Evolutionary conservation across 2,797 vertebrate genomes (phyloP).

Genomic region (Sebastiscus tertius): DNA sequence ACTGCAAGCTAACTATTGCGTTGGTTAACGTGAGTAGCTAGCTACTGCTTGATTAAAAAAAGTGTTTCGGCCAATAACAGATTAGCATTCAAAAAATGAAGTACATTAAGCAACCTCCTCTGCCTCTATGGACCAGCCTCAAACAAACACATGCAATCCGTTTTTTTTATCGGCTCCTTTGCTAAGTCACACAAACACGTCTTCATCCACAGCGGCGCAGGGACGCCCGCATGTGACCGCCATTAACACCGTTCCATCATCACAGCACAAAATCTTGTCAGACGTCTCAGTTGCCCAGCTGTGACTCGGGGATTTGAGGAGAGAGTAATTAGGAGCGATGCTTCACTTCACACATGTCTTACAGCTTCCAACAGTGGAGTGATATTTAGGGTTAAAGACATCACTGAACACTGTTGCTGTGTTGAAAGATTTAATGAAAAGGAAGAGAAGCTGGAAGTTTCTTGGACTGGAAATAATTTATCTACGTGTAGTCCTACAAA

Average conservation of each 20-base stretch:
- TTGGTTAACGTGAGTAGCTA: too few species aligned
- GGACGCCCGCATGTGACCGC: not conserved
- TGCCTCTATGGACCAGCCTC: too few species aligned
- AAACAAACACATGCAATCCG: not conserved
- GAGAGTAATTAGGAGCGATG: not conserved
- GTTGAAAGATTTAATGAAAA: conserved; percentile 18
- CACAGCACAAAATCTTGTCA: not conserved
- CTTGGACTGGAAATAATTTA: conserved; percentile 16
- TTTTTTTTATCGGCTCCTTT: not conserved
- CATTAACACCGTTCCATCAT: conserved; percentile 7
- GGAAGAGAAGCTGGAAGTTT: not conserved
- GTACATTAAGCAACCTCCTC: too few species aligned
- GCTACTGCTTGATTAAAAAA: too few species aligned
- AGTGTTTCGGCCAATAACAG: too few species aligned
- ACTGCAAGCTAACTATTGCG: too few species aligned
- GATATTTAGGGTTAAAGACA: not conserved
- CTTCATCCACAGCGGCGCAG: not conserved
- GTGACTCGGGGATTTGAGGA: not conserved
- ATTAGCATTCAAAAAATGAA: too few species aligned
- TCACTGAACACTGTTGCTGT: not conserved
- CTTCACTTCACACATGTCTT: not conserved
- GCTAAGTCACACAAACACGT: not conserved
- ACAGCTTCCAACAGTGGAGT: not conserved
- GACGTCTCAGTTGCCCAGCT: not conserved
- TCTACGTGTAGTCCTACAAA: not conserved